A percentile compares a stretch with the other conserved stretches of the same genome.
These are phyloP conservation scores for Cantharis rufa DNA, from an alignment of 2,888 invertebrate species.

Conservation along the genomic window DNA sequence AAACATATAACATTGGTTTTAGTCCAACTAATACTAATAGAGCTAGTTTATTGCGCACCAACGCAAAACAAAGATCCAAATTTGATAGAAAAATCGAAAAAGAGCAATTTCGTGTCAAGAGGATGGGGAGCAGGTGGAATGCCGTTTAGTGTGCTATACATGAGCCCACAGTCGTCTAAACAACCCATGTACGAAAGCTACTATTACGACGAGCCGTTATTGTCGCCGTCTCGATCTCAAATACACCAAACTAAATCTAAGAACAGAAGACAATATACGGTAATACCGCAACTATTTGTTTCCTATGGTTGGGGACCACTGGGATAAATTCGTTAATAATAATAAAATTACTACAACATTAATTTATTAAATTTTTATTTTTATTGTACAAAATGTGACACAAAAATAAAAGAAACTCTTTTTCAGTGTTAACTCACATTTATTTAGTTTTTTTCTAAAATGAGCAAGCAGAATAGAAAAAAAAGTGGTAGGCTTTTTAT, in stretches of 20 bases:
- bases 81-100: constrained; percentile 41
- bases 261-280: constrained; percentile 48
- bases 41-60: not conserved
- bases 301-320: constrained; percentile 61
- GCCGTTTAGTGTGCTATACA: constrained; percentile 59
- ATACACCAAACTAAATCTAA: constrained; percentile 1
- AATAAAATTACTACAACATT: not conserved
- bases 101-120: constrained; percentile 55
- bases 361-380: not conserved
- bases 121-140: constrained; percentile 61
- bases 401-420: not conserved
- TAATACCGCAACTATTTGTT: constrained; percentile 59
- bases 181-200: not conserved
- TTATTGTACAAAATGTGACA: not conserved
- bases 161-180: constrained; percentile 47
- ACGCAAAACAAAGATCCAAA: not conserved
- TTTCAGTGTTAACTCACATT: not conserved
- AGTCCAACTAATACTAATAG: not conserved
- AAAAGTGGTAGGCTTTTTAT: not conserved
- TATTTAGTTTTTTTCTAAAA: not conserved
- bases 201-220: constrained; percentile 5
- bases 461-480: too few relatives aligned
- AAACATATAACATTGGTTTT: not conserved
- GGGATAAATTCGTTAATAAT: constrained; percentile 46
- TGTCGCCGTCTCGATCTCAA: not conserved